A percentile compares a stretch with the other conserved stretches of the same genome.
phyloP scores from a whole-genome alignment of 2,888 invertebrate species.

The Kuschelorhynchus macadamiae region DNA sequence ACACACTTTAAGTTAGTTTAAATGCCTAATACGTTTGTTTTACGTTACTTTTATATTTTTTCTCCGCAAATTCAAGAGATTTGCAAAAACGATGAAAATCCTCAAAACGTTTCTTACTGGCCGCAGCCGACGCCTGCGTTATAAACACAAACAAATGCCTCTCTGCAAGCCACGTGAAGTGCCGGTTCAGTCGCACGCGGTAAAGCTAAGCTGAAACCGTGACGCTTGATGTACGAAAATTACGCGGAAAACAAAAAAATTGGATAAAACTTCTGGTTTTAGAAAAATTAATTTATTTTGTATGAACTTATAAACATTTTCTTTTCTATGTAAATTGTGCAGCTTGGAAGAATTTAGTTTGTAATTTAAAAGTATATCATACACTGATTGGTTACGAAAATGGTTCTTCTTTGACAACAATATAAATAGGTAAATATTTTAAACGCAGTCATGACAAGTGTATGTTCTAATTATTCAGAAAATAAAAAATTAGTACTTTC shows the following conservation, averaged over 20 bases:
- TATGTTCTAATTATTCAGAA: neutral
- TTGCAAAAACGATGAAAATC: conserved; percentile 35
- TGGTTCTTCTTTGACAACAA: neutral
- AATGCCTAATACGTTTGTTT: too few relatives aligned
- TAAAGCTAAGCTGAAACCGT: conserved; percentile 2
- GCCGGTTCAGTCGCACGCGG: conserved; percentile 27
- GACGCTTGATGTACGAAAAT: conserved; percentile 14
- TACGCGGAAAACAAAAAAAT: conserved; percentile 16
- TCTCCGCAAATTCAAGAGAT: conserved; percentile 10
- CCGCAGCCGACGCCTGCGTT: conserved; percentile 37
- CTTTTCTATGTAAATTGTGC: too few relatives aligned
- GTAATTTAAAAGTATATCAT: conserved; percentile 7
- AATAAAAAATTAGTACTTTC: too few relatives aligned
- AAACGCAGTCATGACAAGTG: neutral
- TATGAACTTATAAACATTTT: too few relatives aligned
- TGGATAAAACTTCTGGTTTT: too few relatives aligned
- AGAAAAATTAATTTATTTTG: too few relatives aligned
- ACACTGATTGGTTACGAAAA: conserved; percentile 4
- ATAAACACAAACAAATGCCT: conserved; percentile 39
- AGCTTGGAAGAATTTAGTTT: too few relatives aligned
- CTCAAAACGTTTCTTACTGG: conserved; percentile 40
- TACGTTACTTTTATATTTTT: too few relatives aligned
- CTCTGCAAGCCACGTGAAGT: conserved; percentile 40
- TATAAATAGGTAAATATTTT: conserved; percentile 19
- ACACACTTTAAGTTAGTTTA: too few relatives aligned